These are phyloP conservation scores for Nymphalis polychloros DNA, from an alignment of 2,888 invertebrate species.

Conservation along the genomic window DNA sequence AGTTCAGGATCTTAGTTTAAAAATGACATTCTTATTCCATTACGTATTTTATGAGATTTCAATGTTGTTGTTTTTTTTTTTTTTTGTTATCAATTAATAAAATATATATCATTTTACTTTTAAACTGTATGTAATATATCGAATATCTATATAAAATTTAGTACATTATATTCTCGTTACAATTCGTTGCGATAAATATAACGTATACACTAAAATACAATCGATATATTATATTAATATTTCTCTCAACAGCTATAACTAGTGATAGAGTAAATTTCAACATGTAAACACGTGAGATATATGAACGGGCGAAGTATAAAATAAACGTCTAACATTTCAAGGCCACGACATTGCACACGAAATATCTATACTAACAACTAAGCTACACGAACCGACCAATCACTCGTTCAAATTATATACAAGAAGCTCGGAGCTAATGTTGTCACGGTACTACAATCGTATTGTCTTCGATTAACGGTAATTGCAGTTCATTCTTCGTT, in stretches of 20 bases:
- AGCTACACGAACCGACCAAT: constrained; percentile 37
- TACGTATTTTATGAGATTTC: constrained; percentile 2
- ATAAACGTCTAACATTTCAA: constrained; percentile 8
- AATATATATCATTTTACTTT: not conserved
- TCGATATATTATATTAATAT: constrained; percentile 7
- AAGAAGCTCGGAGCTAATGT: not conserved
- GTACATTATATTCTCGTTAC: constrained; percentile 7
- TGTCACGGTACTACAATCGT: not conserved
- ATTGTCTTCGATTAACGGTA: not conserved
- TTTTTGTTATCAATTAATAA: not conserved
- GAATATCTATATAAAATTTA: constrained; percentile 6
- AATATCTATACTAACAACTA: constrained; percentile 1
- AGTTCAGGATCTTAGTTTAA: not conserved
- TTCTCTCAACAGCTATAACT: not conserved
- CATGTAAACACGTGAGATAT: not conserved
- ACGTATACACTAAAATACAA: constrained; percentile 3
- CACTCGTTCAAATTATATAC: constrained; percentile 12
- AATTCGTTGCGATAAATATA: constrained; percentile 1
- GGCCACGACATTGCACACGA: constrained; percentile 12
- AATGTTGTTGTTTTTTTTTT: constrained; percentile 5
- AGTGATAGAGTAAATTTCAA: not conserved
- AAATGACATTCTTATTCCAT: not conserved
- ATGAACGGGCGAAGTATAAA: constrained; percentile 3
- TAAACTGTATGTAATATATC: not conserved
- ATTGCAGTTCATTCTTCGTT: not conserved